Evolutionary conservation across 30 jellyfish, hydroid and myxozoan genomes (phyloP).

Genomic region (Aurelia aurita): DNA sequence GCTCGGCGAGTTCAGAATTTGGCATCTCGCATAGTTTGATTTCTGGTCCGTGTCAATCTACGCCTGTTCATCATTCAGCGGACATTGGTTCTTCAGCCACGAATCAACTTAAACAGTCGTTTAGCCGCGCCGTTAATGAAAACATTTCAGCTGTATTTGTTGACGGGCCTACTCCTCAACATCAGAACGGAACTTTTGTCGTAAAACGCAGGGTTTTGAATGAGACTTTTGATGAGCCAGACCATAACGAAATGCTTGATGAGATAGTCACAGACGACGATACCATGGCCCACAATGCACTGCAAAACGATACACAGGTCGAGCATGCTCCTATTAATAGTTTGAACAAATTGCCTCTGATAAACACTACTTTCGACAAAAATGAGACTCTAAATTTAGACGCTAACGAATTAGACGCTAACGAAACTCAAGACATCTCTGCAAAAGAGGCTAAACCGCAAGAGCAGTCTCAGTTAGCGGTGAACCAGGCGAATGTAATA

Average conservation of each 20-base stretch:
- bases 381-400: not conserved
- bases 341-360: not conserved
- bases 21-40: conserved; percentile 2
- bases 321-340: not conserved
- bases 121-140: conserved; percentile 19
- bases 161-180: conserved; percentile 7
- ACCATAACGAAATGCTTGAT: conserved; percentile 5
- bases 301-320: too few relatives aligned
- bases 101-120: conserved; percentile 13
- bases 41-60: conserved; percentile 52
- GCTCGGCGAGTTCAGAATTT: conserved; percentile 59
- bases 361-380: not conserved
- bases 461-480: too few relatives aligned
- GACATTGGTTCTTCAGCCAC: not conserved
- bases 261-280: not conserved
- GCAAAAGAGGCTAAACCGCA: too few relatives aligned
- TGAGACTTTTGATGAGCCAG: conserved; percentile 29
- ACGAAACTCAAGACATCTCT: not conserved
- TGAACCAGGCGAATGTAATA: too few relatives aligned
- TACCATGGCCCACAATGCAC: too few relatives aligned
- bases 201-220: conserved; percentile 16
- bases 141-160: conserved; percentile 57
- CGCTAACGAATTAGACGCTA: not conserved
- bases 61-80: conserved; percentile 31
- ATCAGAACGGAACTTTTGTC: not conserved